Evolutionary conservation across 2,888 invertebrate genomes (phyloP), one percentile per base, ranked within the genome.

Genomic region (Callyntrura guangdongensis): DNA sequence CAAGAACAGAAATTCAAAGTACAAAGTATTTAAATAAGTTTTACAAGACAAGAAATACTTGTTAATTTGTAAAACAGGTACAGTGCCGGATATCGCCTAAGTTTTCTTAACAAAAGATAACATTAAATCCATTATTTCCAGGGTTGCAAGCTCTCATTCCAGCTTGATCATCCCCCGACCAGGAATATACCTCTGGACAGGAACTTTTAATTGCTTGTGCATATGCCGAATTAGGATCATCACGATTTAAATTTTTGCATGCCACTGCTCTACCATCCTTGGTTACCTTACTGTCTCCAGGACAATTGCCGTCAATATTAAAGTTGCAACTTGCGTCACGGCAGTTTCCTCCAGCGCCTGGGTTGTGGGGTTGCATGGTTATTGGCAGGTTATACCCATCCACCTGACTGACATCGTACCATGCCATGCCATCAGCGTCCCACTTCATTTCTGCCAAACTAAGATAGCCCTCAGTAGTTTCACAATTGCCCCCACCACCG

Each of bases 371-470:
- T 20, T 85, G 45, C 88, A 92, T 88, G n/a, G 25, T 69, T 2
- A 86, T 86, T 0, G 92, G 92, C 0, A 92, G 36, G 64, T 56
- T 92, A 86, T 85, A 92, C 0, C 92, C 92, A 61, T 92, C 88
- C 0, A 92, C 92, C 69, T 77, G 67, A 17, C 90, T 90, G 12
- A 92, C 85, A 22, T 92, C 92, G 22, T 92, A 92, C 92, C 92
- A 91, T 0, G 91, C 89, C 72, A 45, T 85, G 12, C 91, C 91
- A n/a, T 61, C 45, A 8, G 56, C 64, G 22, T 91, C 91, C 91
- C 91, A 91, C 11, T 72, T n/a, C 91, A 91, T 91, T 47, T 89
- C 89, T 20, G 91, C 91, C 14, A 91, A 36, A 49, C 85, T 85
- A 5, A 89, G 81, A 49, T 89, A 85, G 4, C 89, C 89, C 12